Percentiles rank a stretch among this genome's conserved stretches.
phyloP scores from a whole-genome alignment of 2,113 vertebrate genomes.

The Phalacrocorax brasilianus region DNA sequence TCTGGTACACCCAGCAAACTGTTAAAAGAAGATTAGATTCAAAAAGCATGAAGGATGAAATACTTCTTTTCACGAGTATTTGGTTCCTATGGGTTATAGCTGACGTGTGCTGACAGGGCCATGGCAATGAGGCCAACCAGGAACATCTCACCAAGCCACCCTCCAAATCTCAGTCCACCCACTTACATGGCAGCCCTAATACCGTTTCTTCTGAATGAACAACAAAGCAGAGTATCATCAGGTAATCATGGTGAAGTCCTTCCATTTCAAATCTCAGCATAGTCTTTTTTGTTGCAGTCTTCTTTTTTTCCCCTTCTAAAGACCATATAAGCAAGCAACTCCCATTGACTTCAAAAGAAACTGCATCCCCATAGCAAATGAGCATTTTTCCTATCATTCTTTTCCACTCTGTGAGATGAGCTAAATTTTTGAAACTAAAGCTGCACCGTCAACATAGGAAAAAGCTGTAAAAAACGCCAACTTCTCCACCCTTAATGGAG shows the following conservation, averaged over 20 bases:
- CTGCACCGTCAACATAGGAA: not conserved
- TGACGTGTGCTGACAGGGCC: not conserved
- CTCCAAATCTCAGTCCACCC: not conserved
- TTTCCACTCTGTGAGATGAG: not conserved
- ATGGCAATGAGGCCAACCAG: not conserved
- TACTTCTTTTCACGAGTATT: conserved; percentile 4
- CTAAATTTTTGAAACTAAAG: not conserved
- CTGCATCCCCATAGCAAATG: not conserved
- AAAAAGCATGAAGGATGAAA: conserved; percentile 15
- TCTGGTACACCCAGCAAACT: not conserved
- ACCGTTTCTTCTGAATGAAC: not conserved
- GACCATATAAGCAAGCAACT: not conserved
- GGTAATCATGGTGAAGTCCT: not conserved
- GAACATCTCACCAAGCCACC: not conserved
- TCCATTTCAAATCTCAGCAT: not conserved
- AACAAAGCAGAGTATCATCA: not conserved
- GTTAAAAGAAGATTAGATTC: not conserved
- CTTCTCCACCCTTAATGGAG: not conserved
- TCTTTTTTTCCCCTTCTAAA: not conserved
- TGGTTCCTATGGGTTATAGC: not conserved
- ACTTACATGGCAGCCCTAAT: not conserved
- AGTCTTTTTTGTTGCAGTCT: not conserved
- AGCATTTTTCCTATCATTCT: not conserved
- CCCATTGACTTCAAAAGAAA: not conserved
- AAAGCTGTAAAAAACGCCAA: not conserved